phyloP scores from a whole-genome alignment of 2,797 vertebrate genomes.

The Squalus acanthias region DNA sequence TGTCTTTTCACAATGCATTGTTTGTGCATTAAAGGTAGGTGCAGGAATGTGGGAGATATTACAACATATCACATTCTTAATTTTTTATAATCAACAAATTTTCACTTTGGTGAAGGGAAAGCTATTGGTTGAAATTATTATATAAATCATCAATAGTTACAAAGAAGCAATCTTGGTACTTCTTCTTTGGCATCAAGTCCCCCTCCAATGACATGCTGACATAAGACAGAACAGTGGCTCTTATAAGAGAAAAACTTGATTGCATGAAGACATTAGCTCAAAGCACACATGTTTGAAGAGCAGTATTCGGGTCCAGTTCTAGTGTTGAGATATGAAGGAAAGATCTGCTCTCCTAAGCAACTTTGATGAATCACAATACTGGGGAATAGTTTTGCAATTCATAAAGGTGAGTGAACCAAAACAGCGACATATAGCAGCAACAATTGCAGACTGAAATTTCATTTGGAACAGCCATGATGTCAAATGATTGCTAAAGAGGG shows the following conservation, averaged over 20 bases:
- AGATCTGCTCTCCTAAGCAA: too few species aligned
- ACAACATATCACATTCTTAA: not conserved
- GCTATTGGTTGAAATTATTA: not conserved
- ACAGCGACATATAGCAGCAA: too few species aligned
- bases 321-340: not conserved
- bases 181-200: not conserved
- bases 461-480: too few species aligned
- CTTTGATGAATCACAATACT: too few species aligned
- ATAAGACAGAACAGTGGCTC: not conserved
- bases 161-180: not conserved
- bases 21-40: not conserved
- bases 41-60: not conserved
- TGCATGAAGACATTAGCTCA: not conserved
- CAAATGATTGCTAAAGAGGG: too few species aligned
- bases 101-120: not conserved
- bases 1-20: not conserved
- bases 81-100: not conserved
- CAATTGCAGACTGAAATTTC: too few species aligned
- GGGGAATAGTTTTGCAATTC: too few species aligned
- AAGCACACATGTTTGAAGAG: not conserved
- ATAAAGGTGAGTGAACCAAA: too few species aligned
- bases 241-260: not conserved
- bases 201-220: not conserved
- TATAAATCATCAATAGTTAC: not conserved
- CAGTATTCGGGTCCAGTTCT: not conserved